Base-by-base conservation (phyloP, 2,888 invertebrate species). In the Chaetogeoica ovagalla region DNA sequence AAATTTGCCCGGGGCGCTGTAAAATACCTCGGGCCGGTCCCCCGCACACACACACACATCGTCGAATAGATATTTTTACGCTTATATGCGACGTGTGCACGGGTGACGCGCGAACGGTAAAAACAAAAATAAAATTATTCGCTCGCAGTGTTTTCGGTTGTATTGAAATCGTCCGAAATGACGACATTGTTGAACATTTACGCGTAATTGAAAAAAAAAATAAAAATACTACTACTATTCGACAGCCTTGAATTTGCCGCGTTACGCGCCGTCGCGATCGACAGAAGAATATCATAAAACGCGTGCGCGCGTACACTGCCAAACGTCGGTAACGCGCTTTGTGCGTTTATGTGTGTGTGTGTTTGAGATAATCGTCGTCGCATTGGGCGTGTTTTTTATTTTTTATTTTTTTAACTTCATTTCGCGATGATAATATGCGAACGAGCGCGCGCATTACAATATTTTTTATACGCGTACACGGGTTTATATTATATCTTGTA, bases 161-260 rank as follows among this genome's bases (percentile, higher is more conserved):
- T n/a, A n/a, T 79, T 55, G 70, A 70, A 71, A 77, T 77, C 77
- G 70, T 39, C 62, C 70, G 70, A 79, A 4, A 30, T 63, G 70
- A 79, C 69, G 70, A 79, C 69, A 79, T 70, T 63, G 79, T 79
- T 52, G 55, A 69, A 69, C 55, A 30, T 77, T 69, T 62, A 52
- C 77, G 76, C 66, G 30, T 30, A 30, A 4, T 30, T 2, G 30
- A 62, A 43, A 30, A 30, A 30, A 30, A 30, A 30, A 30, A 30
- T 2, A 30, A 30, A 30, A 30, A 1, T 30, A 30, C 30, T 30
- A 30, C 30, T 30, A 30, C 30, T 30, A 30, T 60, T 19, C 60
- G 21, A 62, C 60, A 23, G 71, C 77, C 77, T 77, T 77, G 77
- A 62, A 69, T 23, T 30, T 30, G 30, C 17, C 21, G 60, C 55